Base-by-base conservation (phyloP, 2,888 invertebrate species). In the Drosophila colorata region DNA sequence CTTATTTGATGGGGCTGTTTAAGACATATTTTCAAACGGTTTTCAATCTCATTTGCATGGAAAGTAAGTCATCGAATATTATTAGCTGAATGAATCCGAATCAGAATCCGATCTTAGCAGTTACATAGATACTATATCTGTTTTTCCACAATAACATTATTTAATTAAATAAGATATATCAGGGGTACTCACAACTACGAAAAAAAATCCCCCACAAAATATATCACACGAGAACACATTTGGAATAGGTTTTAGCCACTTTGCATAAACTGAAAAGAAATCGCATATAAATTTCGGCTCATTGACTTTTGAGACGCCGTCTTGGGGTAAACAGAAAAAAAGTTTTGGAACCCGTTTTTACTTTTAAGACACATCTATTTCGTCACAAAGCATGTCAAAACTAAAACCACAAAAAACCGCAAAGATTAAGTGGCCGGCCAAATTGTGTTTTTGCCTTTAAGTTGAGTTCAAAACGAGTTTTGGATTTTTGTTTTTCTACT, bases 201-300 rank as follows among this genome's bases (percentile, higher is more conserved):
- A n/a, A n/a, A 61, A 64, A 76, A 67, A 53, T 41, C 59, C 59
- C 49, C 40, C 4, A 49, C 41, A 28, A 16, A 18, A 14, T 33
- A 33, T n/a, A 37, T 48, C 18, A 57, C 0, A 51, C 33, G 25
- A 40, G 37, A 56, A 47, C 33, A 35, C 31, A 53, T 56, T 33
- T 56, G 38, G 49, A 64, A 37, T 41, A 57, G 5, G 28, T 16
- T 37, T 25, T 25, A 3, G 3, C 20, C 14, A 14, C 23, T 73
- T 72, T 72, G 67, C 67, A 64, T 77, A 71, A 60, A 8, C 25
- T 37, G 25, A 48, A 33, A 41, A 49, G 31, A 65, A 65, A 57
- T 60, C 52, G 56, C 46, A 31, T 44, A 40, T 61, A 37, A 43
- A 35, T 53, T 41, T 23, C 35, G 31, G 46, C 60, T 43, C 51